A percentile compares a stretch with the other conserved stretches of the same genome.
Evolutionary conservation across 2,888 invertebrate species (phyloP).

Genomic region (Drosophila pseudotakahashii): DNA sequence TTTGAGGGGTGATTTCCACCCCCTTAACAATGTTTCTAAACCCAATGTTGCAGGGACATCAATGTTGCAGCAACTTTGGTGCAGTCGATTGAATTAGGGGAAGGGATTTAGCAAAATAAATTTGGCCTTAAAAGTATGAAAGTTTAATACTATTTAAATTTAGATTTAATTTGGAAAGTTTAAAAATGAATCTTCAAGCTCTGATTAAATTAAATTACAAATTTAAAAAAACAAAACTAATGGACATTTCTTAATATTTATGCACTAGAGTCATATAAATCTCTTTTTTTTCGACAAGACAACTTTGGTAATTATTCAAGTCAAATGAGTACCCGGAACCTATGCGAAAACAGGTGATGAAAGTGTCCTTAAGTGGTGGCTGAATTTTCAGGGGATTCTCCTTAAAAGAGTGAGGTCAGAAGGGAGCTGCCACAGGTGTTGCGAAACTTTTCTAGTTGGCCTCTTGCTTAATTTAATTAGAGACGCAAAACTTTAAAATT

Average conservation of each 20-base stretch:
- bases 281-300: constrained; percentile 35
- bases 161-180: too few relatives aligned
- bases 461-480: constrained; percentile 66
- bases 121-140: background rate
- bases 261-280: constrained; percentile 66
- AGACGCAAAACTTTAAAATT: constrained; percentile 55
- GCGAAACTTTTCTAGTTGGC: constrained; percentile 31
- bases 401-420: background rate
- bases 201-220: too few relatives aligned
- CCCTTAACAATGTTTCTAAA: constrained; percentile 12
- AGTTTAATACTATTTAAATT: too few relatives aligned
- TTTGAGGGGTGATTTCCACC: background rate
- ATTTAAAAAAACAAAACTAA: too few relatives aligned
- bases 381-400: constrained; percentile 6
- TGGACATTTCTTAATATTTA: constrained; percentile 26
- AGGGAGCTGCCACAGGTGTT: constrained; percentile 53
- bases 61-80: constrained; percentile 57
- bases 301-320: constrained; percentile 76
- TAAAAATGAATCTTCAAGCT: too few relatives aligned
- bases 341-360: constrained; percentile 53
- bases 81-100: background rate
- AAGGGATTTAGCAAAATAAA: too few relatives aligned
- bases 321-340: constrained; percentile 6
- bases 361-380: constrained; percentile 28
- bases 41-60: constrained; percentile 21